Evolutionary conservation across 92 coral and sea anemone species (phyloP).

Genomic region (Phenganax marumi): DNA sequence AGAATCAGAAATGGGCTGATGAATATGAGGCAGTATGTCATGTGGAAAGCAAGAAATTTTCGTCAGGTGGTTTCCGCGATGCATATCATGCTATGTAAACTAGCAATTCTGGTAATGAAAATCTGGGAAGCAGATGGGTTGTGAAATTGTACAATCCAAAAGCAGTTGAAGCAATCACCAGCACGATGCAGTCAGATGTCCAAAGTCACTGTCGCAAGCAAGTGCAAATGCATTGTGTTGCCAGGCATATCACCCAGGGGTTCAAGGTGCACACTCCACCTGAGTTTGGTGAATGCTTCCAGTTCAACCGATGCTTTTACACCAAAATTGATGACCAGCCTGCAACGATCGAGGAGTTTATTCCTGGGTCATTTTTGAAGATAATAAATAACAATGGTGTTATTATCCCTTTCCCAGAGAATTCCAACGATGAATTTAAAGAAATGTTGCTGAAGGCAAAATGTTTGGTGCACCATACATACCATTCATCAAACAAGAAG

Average conservation of each 20-base stretch:
- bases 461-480: too few relatives aligned
- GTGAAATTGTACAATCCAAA: constrained; percentile 50
- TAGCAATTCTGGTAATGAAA: constrained; percentile 1
- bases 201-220: constrained; percentile 54
- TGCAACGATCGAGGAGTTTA: too few relatives aligned
- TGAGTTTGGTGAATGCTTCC: background rate
- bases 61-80: constrained; percentile 62
- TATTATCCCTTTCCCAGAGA: too few relatives aligned
- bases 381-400: too few relatives aligned
- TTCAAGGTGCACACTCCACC: constrained; percentile 38
- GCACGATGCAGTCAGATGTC: constrained; percentile 24
- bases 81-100: constrained; percentile 36
- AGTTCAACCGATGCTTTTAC: background rate
- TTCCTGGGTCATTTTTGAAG: too few relatives aligned
- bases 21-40: constrained; percentile 44
- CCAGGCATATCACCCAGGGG: constrained; percentile 46
- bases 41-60: constrained; percentile 58
- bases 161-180: too few relatives aligned
- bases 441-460: too few relatives aligned
- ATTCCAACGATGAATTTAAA: too few relatives aligned
- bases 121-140: constrained; percentile 49
- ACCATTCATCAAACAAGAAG: too few relatives aligned
- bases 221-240: constrained; percentile 58
- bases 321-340: too few relatives aligned
- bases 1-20: constrained; percentile 57